These are phyloP conservation scores for Wiebesia pumilae DNA, from an alignment of 1,140 invertebrate species.

Conservation along the genomic window DNA sequence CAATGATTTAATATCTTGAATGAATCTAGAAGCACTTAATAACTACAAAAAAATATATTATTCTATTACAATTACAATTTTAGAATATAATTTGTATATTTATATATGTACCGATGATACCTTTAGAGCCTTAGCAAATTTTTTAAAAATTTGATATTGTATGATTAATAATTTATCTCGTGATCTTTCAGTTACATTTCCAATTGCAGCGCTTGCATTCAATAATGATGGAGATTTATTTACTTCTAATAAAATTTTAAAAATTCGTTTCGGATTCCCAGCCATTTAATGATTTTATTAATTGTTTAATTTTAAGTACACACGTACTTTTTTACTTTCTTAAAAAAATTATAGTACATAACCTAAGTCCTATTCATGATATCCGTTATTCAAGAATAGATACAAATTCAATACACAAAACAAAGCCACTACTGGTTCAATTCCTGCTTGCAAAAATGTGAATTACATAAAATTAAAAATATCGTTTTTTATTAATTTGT, in stretches of 20 bases:
- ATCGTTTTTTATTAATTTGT: too few species aligned
- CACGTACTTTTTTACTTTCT: neutral
- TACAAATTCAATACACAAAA: too few species aligned
- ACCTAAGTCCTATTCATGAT: neutral
- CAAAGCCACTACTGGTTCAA: too few species aligned
- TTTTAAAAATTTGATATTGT: conserved; percentile 61
- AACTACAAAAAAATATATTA: conserved; percentile 57
- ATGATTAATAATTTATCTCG: conserved; percentile 60
- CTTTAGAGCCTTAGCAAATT: conserved; percentile 65
- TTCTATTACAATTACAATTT: too few species aligned
- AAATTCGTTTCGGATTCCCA: conserved; percentile 57
- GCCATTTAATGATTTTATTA: conserved; percentile 54
- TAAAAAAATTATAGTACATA: neutral
- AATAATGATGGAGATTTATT: conserved; percentile 59
- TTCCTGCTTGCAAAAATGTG: too few species aligned
- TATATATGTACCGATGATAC: conserved; percentile 53
- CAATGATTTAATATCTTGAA: conserved; percentile 63
- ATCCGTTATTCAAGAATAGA: too few species aligned
- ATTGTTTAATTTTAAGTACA: neutral
- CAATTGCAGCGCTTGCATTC: conserved; percentile 57
- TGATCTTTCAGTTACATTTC: conserved; percentile 59
- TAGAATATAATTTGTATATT: neutral
- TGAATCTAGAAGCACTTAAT: conserved; percentile 61
- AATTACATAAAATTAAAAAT: too few species aligned
- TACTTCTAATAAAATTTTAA: conserved; percentile 55